Evolutionary conservation across 2,797 vertebrate species (phyloP).

Genomic region (Hypotaenidia philippensis): DNA sequence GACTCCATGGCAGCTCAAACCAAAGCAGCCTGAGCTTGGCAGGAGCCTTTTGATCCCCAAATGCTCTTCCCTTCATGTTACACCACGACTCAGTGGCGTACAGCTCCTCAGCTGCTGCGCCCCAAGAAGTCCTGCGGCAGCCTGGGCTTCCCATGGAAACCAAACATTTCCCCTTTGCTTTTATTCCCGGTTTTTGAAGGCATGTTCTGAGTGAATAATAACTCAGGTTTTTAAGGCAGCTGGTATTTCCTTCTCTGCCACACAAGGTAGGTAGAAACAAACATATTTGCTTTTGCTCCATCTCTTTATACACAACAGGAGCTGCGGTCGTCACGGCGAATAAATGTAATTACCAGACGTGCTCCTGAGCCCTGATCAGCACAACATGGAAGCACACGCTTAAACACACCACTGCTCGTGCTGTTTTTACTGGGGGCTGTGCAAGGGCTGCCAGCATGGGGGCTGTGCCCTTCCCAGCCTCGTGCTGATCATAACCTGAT

Average conservation of each 20-base stretch:
- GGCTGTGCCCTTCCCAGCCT: not conserved
- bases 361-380: not conserved
- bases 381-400: not conserved
- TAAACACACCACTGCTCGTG: not conserved
- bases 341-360: not conserved
- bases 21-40: not conserved
- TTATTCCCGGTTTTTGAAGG: conserved; percentile 23
- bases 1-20: fast-evolving
- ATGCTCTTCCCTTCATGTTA: not conserved
- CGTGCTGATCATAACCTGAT: fast-evolving
- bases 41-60: conserved; percentile 9
- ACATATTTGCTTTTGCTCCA: conserved; percentile 16
- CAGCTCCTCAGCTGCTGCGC: not conserved
- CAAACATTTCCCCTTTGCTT: conserved; percentile 67
- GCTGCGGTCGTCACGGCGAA: conserved; percentile 21
- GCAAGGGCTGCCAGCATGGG: not conserved
- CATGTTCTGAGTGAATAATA: conserved; percentile 62
- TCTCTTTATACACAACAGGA: conserved; percentile 36
- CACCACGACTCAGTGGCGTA: not conserved
- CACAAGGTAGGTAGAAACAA: conserved; percentile 21
- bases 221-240: conserved; percentile 65
- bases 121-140: not conserved
- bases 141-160: conserved; percentile 12
- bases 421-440: fast-evolving
- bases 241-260: conserved; percentile 26